phyloP scores from a whole-genome alignment of 2,797 vertebrate genomes.

The Manis crassicaudata region DNA sequence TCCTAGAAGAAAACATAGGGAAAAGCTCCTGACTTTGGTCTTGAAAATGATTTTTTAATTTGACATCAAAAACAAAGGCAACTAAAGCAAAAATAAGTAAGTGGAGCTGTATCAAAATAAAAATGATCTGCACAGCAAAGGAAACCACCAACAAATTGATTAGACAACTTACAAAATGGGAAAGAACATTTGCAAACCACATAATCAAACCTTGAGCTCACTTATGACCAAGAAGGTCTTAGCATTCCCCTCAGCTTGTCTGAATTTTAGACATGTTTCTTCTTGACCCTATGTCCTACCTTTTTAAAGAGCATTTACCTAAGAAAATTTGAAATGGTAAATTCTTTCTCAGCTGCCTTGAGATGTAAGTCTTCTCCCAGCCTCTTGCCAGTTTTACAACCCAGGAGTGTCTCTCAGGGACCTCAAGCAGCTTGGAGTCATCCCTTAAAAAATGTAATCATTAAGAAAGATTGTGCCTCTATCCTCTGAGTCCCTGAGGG shows the following conservation, averaged over 20 bases:
- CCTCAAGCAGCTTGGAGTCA: neutral
- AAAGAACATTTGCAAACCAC: neutral
- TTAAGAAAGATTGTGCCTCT: neutral
- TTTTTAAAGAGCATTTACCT: neutral
- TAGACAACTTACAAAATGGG: neutral
- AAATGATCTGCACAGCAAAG: neutral
- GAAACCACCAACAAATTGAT: neutral
- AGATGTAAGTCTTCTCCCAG: neutral
- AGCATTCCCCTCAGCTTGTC: neutral
- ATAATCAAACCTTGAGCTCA: neutral
- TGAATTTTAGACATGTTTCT: neutral
- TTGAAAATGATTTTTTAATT: neutral
- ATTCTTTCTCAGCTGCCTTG: neutral
- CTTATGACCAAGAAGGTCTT: neutral
- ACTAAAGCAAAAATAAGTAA: neutral
- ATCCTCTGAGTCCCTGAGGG: neutral
- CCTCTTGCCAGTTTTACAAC: neutral
- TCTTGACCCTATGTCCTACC: neutral
- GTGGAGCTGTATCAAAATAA: neutral
- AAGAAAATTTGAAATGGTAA: neutral
- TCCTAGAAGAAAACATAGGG: neutral
- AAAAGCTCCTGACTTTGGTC: neutral
- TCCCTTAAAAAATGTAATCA: neutral
- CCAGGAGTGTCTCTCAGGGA: neutral
- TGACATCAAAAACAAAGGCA: neutral